Base-by-base conservation (phyloP, 2,113 vertebrate genomes). In the Sorex araneus region DNA sequence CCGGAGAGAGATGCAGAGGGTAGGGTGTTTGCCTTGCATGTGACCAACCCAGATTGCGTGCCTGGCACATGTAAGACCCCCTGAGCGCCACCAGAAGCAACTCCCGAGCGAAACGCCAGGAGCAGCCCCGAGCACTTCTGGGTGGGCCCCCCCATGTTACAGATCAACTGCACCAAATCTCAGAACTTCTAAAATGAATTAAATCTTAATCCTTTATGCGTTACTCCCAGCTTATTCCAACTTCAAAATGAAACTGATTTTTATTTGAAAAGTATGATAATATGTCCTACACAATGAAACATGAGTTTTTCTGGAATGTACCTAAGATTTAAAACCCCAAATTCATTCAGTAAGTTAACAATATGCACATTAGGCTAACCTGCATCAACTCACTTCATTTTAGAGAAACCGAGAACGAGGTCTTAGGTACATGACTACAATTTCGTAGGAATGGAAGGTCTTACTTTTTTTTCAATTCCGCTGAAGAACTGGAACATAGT, bases 401-500 rank as follows among this genome's bases (percentile, higher is more conserved):
- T 87, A 95, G 92, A 95, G 94, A 96, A 95, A 94, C 47, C 84
- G 88, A 94, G 89, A 76, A 96, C 93, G 87, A 95, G 92, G 87
- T 94, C 94, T 96, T 96, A 95, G 95, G 95, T 94, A 94, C 94
- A 95, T 60, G 57, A 21, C 93, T 93, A 95, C 82, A 95, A 94
- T 90, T 94, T 96, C 94, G 94, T 96, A 96, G 94, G 95, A 95
- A 50, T 9, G 9, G 9, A 95, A 96, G 92, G 95, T 97, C 98
- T 98, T 98, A 99, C 99, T 98, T 99, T 99, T 98, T 99, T 99
- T 97, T 99, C 99, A 94, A 99, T 99, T 81, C 99, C 99, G 82
- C 98, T 99, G 98, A 99, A 99, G 98, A 99, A 99, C 98, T 99
- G 99, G 98, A 99, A 99, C 99, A 99, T 99, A 57, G 99, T 98